Evolutionary conservation across 2,888 invertebrate genomes (phyloP), one percentile per base, ranked within the genome.

Genomic region (Gonocerus acuteangulatus): DNA sequence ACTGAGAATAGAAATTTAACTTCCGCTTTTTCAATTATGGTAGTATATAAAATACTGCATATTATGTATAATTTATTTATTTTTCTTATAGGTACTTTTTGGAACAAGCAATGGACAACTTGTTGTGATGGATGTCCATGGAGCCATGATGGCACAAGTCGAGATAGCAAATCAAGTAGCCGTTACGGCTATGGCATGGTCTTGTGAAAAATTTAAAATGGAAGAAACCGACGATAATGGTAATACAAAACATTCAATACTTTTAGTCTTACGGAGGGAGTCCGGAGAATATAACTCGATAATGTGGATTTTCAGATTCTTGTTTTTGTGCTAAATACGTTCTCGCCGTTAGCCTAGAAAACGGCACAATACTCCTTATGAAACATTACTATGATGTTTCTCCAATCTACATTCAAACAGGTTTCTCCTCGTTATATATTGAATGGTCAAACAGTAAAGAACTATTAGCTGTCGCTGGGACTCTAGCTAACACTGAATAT

Each of bases 401-500:
- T 66, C 95, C 95, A 0, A 84, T 86, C 68, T 84, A 91, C 68
- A 83, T 95, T 68, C 81, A 83, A 71, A 95, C 95, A 0, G 85
- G 85, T n/a, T 76, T 90, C 64, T 81, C 88, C 18, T 87, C 88
- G 7, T 75, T 91, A 67, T 86, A 88, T 69, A 89, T 95, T 81
- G 95, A 96, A 77, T 96, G 96, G 96, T 94, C 94, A 64, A 95
- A 95, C 74, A 93, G 93, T 1, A 84, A 93, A 32, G 92, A 94
- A 73, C 77, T 94, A 59, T 78, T 96, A 63, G 95, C 95, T 0
- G 92, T 95, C 1, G 94, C 93, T 48, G 95, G 96, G 1, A 72
- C 69, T 72, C 72, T 72, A 11, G 65, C 71, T 16, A 74, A 76
- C 47, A 73, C 76, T 48, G 81, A 87, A 62, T 89, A 82, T 75